These are phyloP conservation scores for Apotomis turbidana DNA, from an alignment of 2,888 invertebrate species.

Conservation along the genomic window DNA sequence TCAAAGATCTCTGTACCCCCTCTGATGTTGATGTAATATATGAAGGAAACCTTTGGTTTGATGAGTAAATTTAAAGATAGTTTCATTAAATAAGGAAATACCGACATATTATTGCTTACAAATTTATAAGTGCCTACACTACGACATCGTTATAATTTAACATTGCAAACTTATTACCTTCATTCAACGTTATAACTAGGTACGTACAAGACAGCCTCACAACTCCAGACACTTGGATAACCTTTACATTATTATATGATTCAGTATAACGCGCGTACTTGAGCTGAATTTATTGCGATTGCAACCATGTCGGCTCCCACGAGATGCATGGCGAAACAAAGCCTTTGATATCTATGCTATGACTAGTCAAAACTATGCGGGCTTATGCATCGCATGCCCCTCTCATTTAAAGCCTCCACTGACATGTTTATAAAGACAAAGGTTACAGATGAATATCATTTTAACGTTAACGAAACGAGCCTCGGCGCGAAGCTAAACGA, in stretches of 20 bases:
- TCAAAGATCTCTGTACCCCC: no score
- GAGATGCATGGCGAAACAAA: constrained; percentile 44
- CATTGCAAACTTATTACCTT: background rate
- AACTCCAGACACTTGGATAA: background rate
- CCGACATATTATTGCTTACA: no score
- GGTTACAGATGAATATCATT: constrained; percentile 79
- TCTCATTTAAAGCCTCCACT: constrained; percentile 60
- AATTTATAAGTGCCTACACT: no score
- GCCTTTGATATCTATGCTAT: constrained; percentile 43
- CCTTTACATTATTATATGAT: constrained; percentile 25
- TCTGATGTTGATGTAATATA: no score
- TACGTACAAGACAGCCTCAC: background rate
- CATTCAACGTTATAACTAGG: background rate
- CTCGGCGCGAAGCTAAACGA: constrained; percentile 77
- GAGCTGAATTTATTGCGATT: constrained; percentile 24
- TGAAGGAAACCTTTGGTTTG: no score
- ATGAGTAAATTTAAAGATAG: no score
- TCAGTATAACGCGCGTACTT: constrained; percentile 24
- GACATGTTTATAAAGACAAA: constrained; percentile 83
- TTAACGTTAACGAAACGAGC: constrained; percentile 73
- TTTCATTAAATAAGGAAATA: no score
- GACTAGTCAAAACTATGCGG: constrained; percentile 70
- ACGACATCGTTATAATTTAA: background rate
- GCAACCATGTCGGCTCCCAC: constrained; percentile 34
- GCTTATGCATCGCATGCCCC: constrained; percentile 68